phyloP scores from a whole-genome alignment of 2,888 invertebrate genomes.

The Pterobdella sp. region DNA sequence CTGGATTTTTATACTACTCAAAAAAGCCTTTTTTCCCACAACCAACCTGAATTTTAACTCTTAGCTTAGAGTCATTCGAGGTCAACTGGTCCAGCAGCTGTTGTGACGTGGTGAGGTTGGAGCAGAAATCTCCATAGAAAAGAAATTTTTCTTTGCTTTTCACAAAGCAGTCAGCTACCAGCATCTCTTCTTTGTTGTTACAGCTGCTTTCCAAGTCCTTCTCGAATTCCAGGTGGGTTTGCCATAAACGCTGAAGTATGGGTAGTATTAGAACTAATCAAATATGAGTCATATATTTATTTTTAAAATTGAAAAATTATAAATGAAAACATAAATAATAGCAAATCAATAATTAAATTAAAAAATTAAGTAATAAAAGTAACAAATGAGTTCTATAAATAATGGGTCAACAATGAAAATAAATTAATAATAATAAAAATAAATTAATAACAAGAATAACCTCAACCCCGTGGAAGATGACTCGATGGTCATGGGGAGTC shows the following conservation, averaged over 20 bases:
- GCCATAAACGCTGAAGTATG: constrained; percentile 18
- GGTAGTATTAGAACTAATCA: neutral
- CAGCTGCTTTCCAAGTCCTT: constrained; percentile 1
- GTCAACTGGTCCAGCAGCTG: constrained; percentile 61
- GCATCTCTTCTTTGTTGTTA: neutral
- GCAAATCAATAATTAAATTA: too few relatives aligned
- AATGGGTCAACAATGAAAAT: neutral
- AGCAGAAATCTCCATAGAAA: constrained; percentile 90
- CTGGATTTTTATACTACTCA: neutral
- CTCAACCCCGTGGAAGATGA: constrained; percentile 28
- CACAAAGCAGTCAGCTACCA: constrained; percentile 51
- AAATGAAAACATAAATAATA: too few relatives aligned
- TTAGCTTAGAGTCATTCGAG: constrained; percentile 22
- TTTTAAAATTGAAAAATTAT: neutral
- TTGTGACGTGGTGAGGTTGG: constrained; percentile 80
- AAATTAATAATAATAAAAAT: neutral
- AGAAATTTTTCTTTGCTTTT: constrained; percentile 82
- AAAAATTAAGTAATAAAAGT: too few relatives aligned
- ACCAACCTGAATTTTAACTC: constrained; percentile 42
- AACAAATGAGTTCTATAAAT: too few relatives aligned
- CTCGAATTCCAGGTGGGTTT: constrained; percentile 23
- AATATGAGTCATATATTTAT: neutral
- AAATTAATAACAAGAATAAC: too few relatives aligned
- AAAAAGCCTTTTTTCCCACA: neutral
- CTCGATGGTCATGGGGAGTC: neutral